Percentiles rank a stretch among this genome's conserved stretches.
Conservation (phyloP, 2,888 invertebrate species). For the Caenorhabditis sp. region DNA sequence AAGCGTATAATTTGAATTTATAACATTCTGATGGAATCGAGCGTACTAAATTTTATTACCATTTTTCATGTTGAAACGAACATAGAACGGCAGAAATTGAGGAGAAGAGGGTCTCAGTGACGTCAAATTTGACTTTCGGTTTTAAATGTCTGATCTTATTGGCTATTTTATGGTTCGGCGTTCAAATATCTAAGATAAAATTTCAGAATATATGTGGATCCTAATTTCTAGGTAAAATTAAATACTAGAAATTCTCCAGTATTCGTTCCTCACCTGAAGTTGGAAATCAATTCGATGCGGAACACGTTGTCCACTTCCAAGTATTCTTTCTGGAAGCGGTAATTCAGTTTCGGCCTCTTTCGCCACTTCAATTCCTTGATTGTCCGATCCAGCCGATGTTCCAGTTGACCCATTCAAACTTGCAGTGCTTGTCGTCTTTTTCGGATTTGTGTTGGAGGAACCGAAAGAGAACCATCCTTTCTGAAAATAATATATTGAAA, state of each 20-base stretch:
- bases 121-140: neutral
- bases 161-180: no score
- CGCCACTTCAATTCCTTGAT: conserved; percentile 41
- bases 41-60: no score
- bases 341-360: conserved; percentile 50
- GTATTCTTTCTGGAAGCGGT: conserved; percentile 45
- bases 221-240: no score
- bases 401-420: conserved; percentile 8
- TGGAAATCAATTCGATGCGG: conserved; percentile 50
- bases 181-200: no score
- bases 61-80: neutral
- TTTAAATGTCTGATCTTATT: no score
- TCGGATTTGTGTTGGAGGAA: conserved; percentile 24
- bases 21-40: no score
- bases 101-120: neutral
- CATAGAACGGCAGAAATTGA: neutral
- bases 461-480: conserved; percentile 55
- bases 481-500: conserved; percentile 5
- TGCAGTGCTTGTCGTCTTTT: conserved; percentile 28
- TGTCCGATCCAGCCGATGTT: conserved; percentile 8
- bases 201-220: no score
- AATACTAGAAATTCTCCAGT: no score
- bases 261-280: no score
- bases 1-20: no score
- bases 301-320: conserved; percentile 35